These are phyloP conservation scores for Triplophysa dalaica DNA, from an alignment of 2,113 vertebrate species.

Conservation along the genomic window DNA sequence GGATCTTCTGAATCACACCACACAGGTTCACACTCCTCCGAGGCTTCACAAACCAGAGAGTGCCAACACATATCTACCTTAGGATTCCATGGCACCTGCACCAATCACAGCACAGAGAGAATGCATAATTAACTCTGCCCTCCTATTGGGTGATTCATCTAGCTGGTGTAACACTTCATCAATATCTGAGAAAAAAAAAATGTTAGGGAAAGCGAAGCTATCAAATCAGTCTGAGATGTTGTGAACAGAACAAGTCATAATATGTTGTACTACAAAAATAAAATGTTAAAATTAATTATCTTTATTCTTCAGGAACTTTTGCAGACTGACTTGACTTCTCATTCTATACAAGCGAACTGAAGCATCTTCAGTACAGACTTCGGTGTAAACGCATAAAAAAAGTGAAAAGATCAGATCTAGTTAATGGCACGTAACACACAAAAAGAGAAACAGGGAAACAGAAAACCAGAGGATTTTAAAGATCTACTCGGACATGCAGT, in stretches of 20 bases:
- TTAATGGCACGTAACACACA: constrained; percentile 17
- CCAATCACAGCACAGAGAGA: constrained; percentile 25
- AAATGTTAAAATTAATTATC: not conserved
- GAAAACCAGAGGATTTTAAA: not conserved
- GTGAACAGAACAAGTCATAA: not conserved
- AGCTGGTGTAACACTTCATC: not conserved
- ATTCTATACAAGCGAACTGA: constrained; percentile 2
- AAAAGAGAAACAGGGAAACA: not conserved
- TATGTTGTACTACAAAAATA: too few species aligned
- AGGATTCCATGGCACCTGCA: constrained; percentile 87
- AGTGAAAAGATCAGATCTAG: not conserved
- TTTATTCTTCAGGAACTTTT: not conserved
- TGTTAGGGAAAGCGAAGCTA: not conserved
- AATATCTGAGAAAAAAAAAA: not conserved
- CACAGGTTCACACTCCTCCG: constrained; percentile 87
- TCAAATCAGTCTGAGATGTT: not conserved
- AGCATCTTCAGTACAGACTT: not conserved
- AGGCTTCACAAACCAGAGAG: constrained; percentile 76
- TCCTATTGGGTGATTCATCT: not conserved
- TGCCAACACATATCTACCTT: constrained; percentile 88
- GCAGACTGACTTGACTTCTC: not conserved
- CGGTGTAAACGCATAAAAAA: not conserved
- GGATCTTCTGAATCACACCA: constrained; percentile 94
- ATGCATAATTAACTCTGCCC: not conserved
- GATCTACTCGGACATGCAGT: constrained; percentile 34